Base-by-base conservation (phyloP, 1,140 invertebrate species). In the Achroia grisella region DNA sequence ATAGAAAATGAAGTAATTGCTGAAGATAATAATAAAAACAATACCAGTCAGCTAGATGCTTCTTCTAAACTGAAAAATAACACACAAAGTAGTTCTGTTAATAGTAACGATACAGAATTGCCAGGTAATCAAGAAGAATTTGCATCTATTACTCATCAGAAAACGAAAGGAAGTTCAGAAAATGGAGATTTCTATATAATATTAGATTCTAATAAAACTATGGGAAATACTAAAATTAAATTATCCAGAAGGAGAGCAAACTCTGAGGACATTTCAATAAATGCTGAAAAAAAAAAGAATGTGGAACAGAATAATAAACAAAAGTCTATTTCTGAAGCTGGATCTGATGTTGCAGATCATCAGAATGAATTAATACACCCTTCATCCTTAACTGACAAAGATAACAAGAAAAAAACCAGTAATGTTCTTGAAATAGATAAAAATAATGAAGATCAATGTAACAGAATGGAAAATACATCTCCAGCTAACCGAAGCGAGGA, bases 41-140 rank as follows among this genome's bases (percentile, higher is more conserved):
- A 23, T 23, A n/a, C n/a, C n/a, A n/a, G n/a, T n/a, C n/a, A n/a
- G n/a, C n/a, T n/a, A n/a, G 17, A 23, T 23, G 17, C 2, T 2
- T 3, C 17, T 6, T 3, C 17, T 23, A 23, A 23, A 23, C 2
- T 3, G 6, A 23, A 23, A 23, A 23, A 2, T 3, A 23, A 23
- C n/a, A 40, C 27, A 10, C 34, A 56, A 50, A 58, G 52, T 34
- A 44, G 29, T n/a, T 56, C 58, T 17, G 60, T 44, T 44, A 55
- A 37, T 12, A 52, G 56, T 2, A 23, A 23, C 32, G 75, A 75
- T 52, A 58, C 67, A 12, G 39, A 58, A 34, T 52, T 84, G 32
- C 78, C 80, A 31, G 74, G 72, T 46, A 84, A 84, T 58, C 80
- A 71, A 54, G 80, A 84, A 59, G 74, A 35, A 49, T 46, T n/a